Evolutionary conservation across 2,888 invertebrate genomes (phyloP), one percentile per base, ranked within the genome.

Genomic region (Nomada ferruginata): DNA sequence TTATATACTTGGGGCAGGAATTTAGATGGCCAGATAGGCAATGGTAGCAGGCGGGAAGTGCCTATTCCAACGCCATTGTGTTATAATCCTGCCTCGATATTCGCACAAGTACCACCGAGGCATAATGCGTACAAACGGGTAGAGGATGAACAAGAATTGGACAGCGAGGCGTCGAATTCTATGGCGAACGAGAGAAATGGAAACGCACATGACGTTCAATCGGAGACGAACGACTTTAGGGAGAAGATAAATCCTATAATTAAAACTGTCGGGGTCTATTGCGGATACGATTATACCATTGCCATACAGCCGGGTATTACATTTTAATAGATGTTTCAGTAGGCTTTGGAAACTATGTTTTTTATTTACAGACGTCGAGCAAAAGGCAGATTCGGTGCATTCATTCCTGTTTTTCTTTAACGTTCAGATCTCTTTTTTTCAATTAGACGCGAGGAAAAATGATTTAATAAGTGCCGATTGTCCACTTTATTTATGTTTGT

Each of bases 1-100:
- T 93, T 98, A 1, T 97, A 97, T 89, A 95, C 96, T 0, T 98
- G 98, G 97, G 98, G 98, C 2, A 95, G 97, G 83, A 98, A 98
- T 94, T 95, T 97, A 82, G 98, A 98, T 91, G 98, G 98, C 52
- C 98, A 98, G 92, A 94, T 98, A 72, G 98, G 98, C 26, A 96
- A 96, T 76, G 97, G 97, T 2, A 95, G 95, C 80, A 94, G 96
- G 80, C 95, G 95, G 83, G 95, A 95, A 88, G 94, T 96, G 4
- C 85, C 91, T n/a, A 94, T 94, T 86, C 96, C 96, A 0, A 95
- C 95, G 0, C 94, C 95, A 74, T 94, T 96, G 2, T 94, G 93
- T 85, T 93, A 95, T 59, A 94, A 94, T 69, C 93, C 93, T 1
- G 94, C 94, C 7, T 90, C 90, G 11, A 87, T 91, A 13, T 85